These are phyloP conservation scores for Hermaeophaga mercurialis DNA, from an alignment of 2,888 invertebrate genomes.

Conservation along the genomic window DNA sequence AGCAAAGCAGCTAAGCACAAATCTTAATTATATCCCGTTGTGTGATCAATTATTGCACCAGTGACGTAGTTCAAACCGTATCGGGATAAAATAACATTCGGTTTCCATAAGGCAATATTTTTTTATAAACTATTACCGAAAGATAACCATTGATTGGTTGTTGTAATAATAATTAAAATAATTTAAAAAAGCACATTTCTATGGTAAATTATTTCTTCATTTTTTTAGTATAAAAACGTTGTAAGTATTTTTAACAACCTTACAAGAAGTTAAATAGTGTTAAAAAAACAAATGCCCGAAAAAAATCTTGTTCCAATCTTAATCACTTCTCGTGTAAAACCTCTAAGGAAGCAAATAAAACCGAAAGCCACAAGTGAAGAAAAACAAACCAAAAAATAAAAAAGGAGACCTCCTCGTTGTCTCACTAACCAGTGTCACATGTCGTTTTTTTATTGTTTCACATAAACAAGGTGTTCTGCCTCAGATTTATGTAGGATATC, in stretches of 20 bases:
- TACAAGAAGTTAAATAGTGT: conserved; percentile 18
- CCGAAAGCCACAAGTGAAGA: conserved; percentile 6
- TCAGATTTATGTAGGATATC: conserved; percentile 57
- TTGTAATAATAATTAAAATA: too few relatives aligned
- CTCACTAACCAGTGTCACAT: conserved; percentile 40
- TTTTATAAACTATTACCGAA: too few relatives aligned
- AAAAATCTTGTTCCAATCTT: conserved; percentile 16
- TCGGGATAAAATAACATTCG: too few relatives aligned
- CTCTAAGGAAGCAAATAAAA: conserved; percentile 22
- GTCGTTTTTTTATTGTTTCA: conserved; percentile 49
- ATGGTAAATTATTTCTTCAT: too few relatives aligned
- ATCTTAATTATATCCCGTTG: conserved; percentile 39
- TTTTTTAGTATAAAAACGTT: too few relatives aligned
- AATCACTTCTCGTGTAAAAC: conserved; percentile 13
- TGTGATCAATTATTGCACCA: conserved; percentile 29
- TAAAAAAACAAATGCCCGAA: conserved; percentile 11
- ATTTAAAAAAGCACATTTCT: too few relatives aligned
- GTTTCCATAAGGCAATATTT: too few relatives aligned
- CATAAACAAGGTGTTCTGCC: conserved; percentile 56
- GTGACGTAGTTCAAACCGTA: conserved; percentile 1
- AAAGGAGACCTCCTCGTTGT: conserved; percentile 11
- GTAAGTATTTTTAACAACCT: conserved; percentile 10
- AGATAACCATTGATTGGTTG: too few relatives aligned
- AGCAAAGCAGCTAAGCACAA: conserved; percentile 37
- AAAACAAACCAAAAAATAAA: conserved; percentile 7